Conservation (phyloP, 2,888 invertebrate species). For the Andrena fulva region DNA sequence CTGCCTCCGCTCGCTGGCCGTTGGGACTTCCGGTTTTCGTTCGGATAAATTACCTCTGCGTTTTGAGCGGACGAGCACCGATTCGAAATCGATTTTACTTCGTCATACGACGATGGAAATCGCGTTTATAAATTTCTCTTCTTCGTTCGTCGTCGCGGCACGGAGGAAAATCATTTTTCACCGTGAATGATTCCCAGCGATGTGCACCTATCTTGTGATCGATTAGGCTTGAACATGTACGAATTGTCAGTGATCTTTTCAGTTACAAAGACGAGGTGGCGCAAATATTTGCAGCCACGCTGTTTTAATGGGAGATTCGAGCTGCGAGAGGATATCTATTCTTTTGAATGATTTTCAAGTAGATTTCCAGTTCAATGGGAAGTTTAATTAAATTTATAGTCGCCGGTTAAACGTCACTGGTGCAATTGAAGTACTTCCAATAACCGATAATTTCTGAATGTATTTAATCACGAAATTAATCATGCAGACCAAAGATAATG, state of each 20-base stretch:
- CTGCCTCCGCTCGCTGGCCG: slow-evolving; percentile 65
- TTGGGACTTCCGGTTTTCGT: slow-evolving; percentile 71
- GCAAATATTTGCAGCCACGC: neutral
- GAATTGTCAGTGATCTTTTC: neutral
- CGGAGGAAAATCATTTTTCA: slow-evolving; percentile 25
- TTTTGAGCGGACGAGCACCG: slow-evolving; percentile 63
- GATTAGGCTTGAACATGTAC: neutral
- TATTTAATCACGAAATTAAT: slow-evolving; percentile 1
- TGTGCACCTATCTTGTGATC: neutral
- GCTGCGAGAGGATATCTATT: neutral
- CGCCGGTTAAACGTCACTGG: neutral
- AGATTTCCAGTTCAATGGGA: neutral
- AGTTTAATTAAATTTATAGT: neutral
- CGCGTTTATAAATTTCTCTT: slow-evolving; percentile 19
- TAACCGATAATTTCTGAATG: neutral
- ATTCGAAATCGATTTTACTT: slow-evolving; percentile 62
- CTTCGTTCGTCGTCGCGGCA: neutral
- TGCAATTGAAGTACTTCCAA: neutral
- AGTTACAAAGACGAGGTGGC: neutral
- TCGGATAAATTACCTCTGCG: slow-evolving; percentile 72
- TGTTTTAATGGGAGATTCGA: neutral
- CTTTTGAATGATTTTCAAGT: neutral
- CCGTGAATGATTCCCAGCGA: neutral
- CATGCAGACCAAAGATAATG: neutral
- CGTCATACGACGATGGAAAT: slow-evolving; percentile 43